Evolutionary conservation across 2,113 vertebrate species (phyloP).

Genomic region (Psettodes erumei): DNA sequence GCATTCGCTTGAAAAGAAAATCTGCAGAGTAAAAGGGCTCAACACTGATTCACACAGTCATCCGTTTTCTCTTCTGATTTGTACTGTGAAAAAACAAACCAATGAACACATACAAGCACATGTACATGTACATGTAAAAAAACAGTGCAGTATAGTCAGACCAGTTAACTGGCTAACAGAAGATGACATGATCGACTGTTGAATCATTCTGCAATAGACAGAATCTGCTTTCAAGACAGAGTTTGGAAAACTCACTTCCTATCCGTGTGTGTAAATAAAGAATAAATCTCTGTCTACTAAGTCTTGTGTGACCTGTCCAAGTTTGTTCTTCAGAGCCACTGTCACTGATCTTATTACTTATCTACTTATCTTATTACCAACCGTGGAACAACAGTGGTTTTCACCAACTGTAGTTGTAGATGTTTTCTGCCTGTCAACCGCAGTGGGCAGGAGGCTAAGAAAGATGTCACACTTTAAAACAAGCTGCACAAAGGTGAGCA

Average conservation of each 20-base stretch:
- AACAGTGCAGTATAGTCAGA: neutral
- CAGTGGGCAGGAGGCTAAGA: neutral
- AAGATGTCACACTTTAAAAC: neutral
- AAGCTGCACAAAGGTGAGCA: neutral
- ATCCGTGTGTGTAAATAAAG: too few relatives aligned
- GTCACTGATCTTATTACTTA: neutral
- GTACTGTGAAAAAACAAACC: neutral
- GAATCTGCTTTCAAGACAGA: too few relatives aligned
- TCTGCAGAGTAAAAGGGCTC: slow-evolving; percentile 13
- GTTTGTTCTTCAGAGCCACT: neutral
- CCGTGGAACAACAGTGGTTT: neutral
- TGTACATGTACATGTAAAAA: neutral
- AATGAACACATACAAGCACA: neutral
- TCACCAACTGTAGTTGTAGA: neutral
- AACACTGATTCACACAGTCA: slow-evolving; percentile 28
- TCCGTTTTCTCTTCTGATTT: neutral
- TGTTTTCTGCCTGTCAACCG: neutral
- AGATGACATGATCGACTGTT: too few relatives aligned
- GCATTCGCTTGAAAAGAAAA: slow-evolving; percentile 57
- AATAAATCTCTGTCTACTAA: neutral
- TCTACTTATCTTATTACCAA: too few relatives aligned
- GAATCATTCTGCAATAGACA: too few relatives aligned
- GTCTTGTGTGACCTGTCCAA: too few relatives aligned
- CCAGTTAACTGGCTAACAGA: neutral
- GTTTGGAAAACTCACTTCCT: too few relatives aligned